Base-by-base conservation (phyloP, 2,888 invertebrate species). In the Sisyra terminalis region DNA sequence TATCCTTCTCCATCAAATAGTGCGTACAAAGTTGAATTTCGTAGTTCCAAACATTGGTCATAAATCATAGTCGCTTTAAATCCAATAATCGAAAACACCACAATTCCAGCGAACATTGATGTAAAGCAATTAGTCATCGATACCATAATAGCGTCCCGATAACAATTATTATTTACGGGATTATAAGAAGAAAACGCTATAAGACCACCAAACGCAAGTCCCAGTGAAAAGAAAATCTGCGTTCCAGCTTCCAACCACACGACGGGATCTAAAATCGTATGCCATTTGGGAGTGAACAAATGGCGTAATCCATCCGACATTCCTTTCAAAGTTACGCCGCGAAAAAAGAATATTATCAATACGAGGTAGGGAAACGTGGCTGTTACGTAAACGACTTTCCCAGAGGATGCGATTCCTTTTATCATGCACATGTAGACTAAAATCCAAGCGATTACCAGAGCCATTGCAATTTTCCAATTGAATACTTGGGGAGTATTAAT, bases 231-330 rank as follows among this genome's bases (percentile, higher is more conserved):
- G 67, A 96, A 96, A 53, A 96, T 94, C 61, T 96, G 96, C 0
- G 94, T 94, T 2, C 94, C 94, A 0, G 96, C 94, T 65, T 96
- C 94, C 42, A 96, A 64, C 96, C 96, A 96, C 0, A 96, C 94
- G 0, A 89, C 87, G 7, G 94, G 94, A 65, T 93, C 93, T 29
- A 83, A 64, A 45, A 96, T 71, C 46, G 79, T 88, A 54, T 84
- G 83, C 85, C 94, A 89, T 66, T 88, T 83, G 0, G 93, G 93
- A 0, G 87, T 88, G 57, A 94, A 90, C 17, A 94, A 70, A 63
- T 93, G 90, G 4, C 76, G 69, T 1, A 94, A 64, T 1, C 93
- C 93, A 55, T 90, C 89, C 29, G 73, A 69, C 79, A 82, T 81
- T 44, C 92, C 93, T 52, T 81, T 85, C 14, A 93, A 61, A 1